phyloP scores from a whole-genome alignment of 2,888 invertebrate species.

The Piscicola geometra region DNA sequence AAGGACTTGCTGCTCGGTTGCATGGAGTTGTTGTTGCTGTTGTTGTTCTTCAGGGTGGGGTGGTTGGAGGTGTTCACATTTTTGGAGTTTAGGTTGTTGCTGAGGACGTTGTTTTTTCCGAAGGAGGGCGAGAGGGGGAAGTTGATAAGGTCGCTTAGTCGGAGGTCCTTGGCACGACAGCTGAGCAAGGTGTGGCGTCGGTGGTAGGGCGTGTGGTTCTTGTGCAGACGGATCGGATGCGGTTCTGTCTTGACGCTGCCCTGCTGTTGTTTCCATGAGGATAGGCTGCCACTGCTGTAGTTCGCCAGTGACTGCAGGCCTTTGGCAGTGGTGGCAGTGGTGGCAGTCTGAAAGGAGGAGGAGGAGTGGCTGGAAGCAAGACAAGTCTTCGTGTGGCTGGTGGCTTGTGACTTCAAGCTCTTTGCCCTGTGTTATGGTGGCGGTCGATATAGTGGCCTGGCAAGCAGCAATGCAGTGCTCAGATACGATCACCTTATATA shows the following conservation, averaged over 20 bases:
- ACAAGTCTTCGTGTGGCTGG: not conserved
- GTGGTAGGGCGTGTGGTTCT: conserved; percentile 54
- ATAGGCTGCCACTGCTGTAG: conserved; percentile 10
- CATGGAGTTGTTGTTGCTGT: not conserved
- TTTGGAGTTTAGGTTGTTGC: not conserved
- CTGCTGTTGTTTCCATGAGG: conserved; percentile 32
- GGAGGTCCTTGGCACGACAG: not conserved
- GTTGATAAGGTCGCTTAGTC: conserved; percentile 3
- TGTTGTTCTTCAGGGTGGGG: not conserved
- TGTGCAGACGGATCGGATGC: conserved; percentile 49
- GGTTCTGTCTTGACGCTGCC: conserved; percentile 45
- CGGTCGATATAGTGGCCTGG: no score
- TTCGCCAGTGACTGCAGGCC: conserved; percentile 7
- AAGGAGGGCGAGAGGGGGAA: conserved; percentile 10
- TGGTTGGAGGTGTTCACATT: not conserved
- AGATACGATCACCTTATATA: no score
- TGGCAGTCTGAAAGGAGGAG: not conserved
- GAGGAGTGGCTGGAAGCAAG: not conserved
- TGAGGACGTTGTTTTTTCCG: not conserved
- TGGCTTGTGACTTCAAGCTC: not conserved
- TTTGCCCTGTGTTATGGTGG: not conserved
- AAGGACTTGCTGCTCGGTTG: not conserved
- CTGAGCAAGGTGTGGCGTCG: conserved; percentile 50
- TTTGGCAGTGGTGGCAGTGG: conserved; percentile 10
- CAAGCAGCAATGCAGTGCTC: no score